Base-by-base conservation (phyloP, 2,797 vertebrate species). In the Micropoecilia bifurca region DNA sequence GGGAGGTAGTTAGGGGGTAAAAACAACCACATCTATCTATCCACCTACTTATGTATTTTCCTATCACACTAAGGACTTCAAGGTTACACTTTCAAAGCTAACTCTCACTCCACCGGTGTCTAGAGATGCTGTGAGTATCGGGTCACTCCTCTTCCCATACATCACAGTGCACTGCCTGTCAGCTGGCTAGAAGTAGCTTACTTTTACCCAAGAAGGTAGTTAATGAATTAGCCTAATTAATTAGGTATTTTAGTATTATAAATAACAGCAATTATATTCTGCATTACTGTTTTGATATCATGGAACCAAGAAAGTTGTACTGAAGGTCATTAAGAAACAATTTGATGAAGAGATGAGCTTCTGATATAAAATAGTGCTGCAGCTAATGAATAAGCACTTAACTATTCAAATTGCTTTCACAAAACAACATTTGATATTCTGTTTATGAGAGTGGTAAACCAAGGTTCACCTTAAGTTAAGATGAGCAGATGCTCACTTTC, bases 1-100 rank as follows among this genome's bases (percentile, higher is more conserved):
- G 76, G 68, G 77, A 57, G 25, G 75, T 73, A 68, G 75, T 75
- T 82, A 76, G 47, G 28, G 57, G 59, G 74, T 83, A 63, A 47
- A 66, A 45, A 30, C 28, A 36, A 41, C 30, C 9, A 66, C 7
- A 63, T 22, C 71, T 78, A 69, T 86, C 90, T 82, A 87, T 86
- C 88, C 28, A 72, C 50, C 76, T 77, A 73, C 66, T 63, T 63
- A 66, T 22, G 36, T 66, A 66, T 66, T 36, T 36, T 39, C 28
- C 7, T 25, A 53, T 53, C 3, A 66, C 36, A 39, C 18, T 3
- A 66, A 36, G 8, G 33, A 39, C 8, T 39, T 66, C 20, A 66
- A 63, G 61, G 61, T 18, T 36, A 39, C 33, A 20, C 33, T 63
- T 63, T 63, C 18, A 63, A 36, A 63, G 20, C 6, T 3, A 22